These are phyloP conservation scores for Pithys albifrons DNA, from an alignment of 2,113 vertebrate genomes.

Conservation along the genomic window DNA sequence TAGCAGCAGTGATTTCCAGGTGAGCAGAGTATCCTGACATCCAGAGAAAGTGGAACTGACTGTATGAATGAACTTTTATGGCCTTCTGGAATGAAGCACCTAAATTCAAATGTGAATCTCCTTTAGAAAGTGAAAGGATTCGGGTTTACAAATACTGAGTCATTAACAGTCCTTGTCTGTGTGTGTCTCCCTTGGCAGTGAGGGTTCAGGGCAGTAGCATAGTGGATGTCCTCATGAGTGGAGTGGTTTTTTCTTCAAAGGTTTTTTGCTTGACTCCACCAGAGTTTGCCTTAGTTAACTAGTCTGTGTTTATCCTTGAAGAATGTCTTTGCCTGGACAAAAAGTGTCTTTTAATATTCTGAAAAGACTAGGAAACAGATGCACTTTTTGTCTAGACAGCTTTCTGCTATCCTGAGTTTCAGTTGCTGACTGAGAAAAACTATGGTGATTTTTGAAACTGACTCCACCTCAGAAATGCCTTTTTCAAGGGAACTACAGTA, in stretches of 20 bases:
- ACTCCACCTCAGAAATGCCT: background rate
- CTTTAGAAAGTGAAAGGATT: background rate
- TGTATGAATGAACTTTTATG: background rate
- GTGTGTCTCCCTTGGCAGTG: too few species aligned
- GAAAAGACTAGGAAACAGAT: background rate
- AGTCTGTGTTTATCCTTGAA: background rate
- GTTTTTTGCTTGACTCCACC: background rate
- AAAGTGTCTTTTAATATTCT: background rate
- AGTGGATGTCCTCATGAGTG: background rate
- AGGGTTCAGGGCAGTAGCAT: background rate
- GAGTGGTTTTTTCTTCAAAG: background rate
- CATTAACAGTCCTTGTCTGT: too few species aligned
- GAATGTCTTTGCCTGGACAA: background rate
- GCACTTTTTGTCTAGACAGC: background rate
- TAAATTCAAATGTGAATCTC: background rate
- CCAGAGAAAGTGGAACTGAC: background rate
- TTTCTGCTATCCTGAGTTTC: background rate
- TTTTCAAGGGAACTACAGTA: background rate
- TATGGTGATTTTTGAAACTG: background rate
- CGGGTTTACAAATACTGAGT: background rate
- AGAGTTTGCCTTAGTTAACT: background rate
- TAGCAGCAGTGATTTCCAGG: conserved; percentile 76
- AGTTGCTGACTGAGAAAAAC: background rate
- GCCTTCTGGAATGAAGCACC: background rate
- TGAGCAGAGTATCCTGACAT: background rate